Evolutionary conservation across 1,140 invertebrate genomes (phyloP), one percentile per base, ranked within the genome.

Genomic region (Microplitis demolitor): DNA sequence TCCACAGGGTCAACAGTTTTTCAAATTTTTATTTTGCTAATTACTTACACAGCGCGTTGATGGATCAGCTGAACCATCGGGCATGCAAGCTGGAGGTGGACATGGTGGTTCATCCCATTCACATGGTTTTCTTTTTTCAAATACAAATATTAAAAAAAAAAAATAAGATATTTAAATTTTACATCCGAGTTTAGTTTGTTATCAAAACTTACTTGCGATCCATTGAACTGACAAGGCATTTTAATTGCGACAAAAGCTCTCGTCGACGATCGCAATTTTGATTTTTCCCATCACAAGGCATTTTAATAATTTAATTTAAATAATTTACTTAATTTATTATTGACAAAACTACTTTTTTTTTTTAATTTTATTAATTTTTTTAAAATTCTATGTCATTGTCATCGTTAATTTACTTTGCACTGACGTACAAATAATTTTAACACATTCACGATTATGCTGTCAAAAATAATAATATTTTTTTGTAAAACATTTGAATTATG

Each of bases 211-310:
- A 85, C 82, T 79, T 84, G 54, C 66, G 73, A 39, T 86, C 84
- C 84, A 86, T 86, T 6, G 82, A 80, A 24, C 76, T 81, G 34
- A 86, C 78, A n/a, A 86, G 76, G 54, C 84, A 86, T 82, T 86
- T 86, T 31, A 86, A 66, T 68, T 83, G 80, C 0, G 79, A 45
- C 33, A 86, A 63, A 34, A 86, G 72, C 54, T 84, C 80, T 6
- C 83, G 77, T 37, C 84, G 78, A 45, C 79, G 74, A 9, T 84
- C 76, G 58, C 84, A 86, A 69, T 84, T 80, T 4, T 74, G 72
- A 74, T 84, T 86, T 71, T 81, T 84, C 16, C 84, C 84, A 50
- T 86, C 83, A 37, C 84, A 86, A 51, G 83, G 82, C 84, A 86
- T 86, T 50, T 76, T 79, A 69, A 14, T 61, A 14, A 24, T 34